Base-by-base conservation (phyloP, 2,888 invertebrate genomes). In the Cephus runcator region DNA sequence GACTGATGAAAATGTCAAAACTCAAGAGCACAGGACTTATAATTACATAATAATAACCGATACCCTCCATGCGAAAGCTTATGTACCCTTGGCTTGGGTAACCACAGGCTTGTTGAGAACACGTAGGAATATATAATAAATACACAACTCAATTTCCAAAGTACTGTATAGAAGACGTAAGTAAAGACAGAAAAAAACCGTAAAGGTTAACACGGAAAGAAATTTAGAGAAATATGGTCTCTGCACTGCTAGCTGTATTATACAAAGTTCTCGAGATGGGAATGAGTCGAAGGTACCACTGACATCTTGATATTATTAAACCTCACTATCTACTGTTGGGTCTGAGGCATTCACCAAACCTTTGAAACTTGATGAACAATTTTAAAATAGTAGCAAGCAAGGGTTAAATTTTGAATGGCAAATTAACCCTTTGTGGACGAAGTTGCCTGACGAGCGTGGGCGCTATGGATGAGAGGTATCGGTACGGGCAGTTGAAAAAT, bases 1-100 rank as follows among this genome's bases (percentile, higher is more conserved):
- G 77, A 80, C 79, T 87, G 85, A 87, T 86, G 84, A 85, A 83
- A 87, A 85, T 81, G 85, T 87, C 86, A 86, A 85, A 85, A 83
- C 81, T 77, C 80, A 40, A 69, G 73, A 79, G 56, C 31, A 76
- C 71, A 73, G 68, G 76, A 84, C 80, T 85, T 82, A 80, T 83
- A 85, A 87, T 87, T 85, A 85, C 82, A 83, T 83, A 84, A 82
- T 81, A 79, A 81, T 81, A 84, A 80, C 84, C 80, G 81, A 82
- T 85, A 81, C 79, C 79, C 56, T 69, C 15, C 34, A 31, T 23
- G 74, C 40, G 56, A 56, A 23, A 56, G 56, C 56, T 56, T 9
- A 9, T 2, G 9, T 6, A 56, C 56, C 56, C 56, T 23, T 56
- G 23, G 2, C 9, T 23, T 23, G 23, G 23, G 9, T 56, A 23